Evolutionary conservation across 2,888 invertebrate species (phyloP), one percentile per base, ranked within the genome.

Genomic region (Spilarctia lutea): DNA sequence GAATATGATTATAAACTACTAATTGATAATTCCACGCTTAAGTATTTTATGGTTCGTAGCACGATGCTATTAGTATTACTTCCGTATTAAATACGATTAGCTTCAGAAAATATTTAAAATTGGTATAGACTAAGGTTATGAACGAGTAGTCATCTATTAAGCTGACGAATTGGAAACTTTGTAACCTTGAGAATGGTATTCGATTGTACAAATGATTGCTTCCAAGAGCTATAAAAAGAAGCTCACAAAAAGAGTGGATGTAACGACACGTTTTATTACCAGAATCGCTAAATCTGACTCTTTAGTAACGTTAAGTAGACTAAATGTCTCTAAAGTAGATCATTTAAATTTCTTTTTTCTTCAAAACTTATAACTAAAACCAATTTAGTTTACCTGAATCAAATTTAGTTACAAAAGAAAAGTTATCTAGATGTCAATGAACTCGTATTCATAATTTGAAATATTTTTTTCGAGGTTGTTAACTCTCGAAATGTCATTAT

Each of bases 31-130:
- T 24, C n/a, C n/a, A 20, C 52, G 52, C n/a, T 52, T 39, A 52
- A 18, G 18, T 48, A 52, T 6, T 52, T 52, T 52, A 24, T 52
- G 56, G n/a, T 52, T 24, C n/a, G 24, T 52, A 52, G 8, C 52
- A 52, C 24, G 52, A 52, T 52, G 8, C n/a, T 52, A 52, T 56
- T 56, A n/a, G 11, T n/a, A 7, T 20, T 52, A 52, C 52, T n/a
- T 56, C 56, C 56, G n/a, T 56, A 56, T 52, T 52, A n/a, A 56
- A 56, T 13, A n/a, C n/a, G n/a, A n/a, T 60, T 60, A n/a, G 56
- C 27, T n/a, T 27, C 27, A 13, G n/a, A 60, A 60, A 60, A n/a
- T 13, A 20, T 24, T 27, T n/a, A 11, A 60, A 60, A 60, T 8
- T 52, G 52, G 52, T 45, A 24, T 24, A 56, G 11, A 56, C 10